Conservation (phyloP, 2,888 invertebrate genomes). For the Automeris io region DNA sequence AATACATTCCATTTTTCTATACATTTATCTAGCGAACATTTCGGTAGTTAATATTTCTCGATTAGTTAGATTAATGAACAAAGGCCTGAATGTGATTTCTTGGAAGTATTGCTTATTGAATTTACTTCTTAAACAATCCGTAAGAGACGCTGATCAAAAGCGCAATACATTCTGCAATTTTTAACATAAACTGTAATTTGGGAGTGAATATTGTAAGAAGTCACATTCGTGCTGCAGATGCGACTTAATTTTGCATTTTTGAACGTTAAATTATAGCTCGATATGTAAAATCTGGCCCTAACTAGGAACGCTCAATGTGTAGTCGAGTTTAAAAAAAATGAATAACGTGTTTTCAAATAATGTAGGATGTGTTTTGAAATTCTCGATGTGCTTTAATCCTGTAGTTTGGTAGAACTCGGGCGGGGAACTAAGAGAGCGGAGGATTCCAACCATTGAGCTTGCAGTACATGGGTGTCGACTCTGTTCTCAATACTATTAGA, state of each 20-base stretch:
- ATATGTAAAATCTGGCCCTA: constrained; percentile 50
- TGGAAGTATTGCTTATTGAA: too few relatives aligned
- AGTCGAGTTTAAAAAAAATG: constrained; percentile 50
- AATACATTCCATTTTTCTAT: constrained; percentile 70
- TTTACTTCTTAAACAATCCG: too few relatives aligned
- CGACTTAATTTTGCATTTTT: constrained; percentile 44
- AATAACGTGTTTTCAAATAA: constrained; percentile 59
- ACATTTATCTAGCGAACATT: constrained; percentile 45
- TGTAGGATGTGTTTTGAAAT: constrained; percentile 71
- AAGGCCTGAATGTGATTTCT: too few relatives aligned
- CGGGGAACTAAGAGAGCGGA: constrained; percentile 21
- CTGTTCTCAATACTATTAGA: too few relatives aligned
- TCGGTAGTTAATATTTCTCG: constrained; percentile 40
- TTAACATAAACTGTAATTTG: too few relatives aligned
- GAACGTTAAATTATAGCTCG: constrained; percentile 30
- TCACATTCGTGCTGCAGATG: too few relatives aligned
- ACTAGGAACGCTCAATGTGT: constrained; percentile 72
- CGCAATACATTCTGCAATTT: too few relatives aligned
- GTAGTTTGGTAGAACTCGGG: constrained; percentile 56
- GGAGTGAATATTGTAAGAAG: too few relatives aligned
- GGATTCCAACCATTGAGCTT: too few relatives aligned
- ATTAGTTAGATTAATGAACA: constrained; percentile 56
- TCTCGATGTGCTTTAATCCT: constrained; percentile 74
- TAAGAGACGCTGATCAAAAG: too few relatives aligned
- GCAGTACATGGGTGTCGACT: too few relatives aligned